Evolutionary conservation across 2,113 vertebrate genomes (phyloP).

Genomic region (Pseudorectes ferrugineus): DNA sequence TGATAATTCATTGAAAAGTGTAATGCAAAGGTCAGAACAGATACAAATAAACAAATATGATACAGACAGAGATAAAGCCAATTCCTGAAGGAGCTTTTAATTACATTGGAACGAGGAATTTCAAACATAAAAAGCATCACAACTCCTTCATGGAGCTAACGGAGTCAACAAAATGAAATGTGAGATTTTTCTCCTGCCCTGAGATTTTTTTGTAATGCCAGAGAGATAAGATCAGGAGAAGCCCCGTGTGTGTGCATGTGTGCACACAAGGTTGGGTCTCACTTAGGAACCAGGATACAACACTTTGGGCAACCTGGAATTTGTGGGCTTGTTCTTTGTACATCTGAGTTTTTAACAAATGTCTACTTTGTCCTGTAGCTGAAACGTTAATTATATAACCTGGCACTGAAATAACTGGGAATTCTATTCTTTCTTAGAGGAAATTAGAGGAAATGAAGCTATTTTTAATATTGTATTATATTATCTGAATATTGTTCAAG

Average conservation of each 20-base stretch:
- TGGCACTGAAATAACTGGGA: background rate
- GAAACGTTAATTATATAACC: constrained; percentile 1
- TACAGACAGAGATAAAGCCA: background rate
- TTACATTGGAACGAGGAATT: background rate
- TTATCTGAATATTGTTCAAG: background rate
- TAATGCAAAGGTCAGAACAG: background rate
- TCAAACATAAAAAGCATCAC: background rate
- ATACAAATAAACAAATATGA: background rate
- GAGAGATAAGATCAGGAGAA: background rate
- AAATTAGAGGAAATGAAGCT: background rate
- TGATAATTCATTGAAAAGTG: background rate
- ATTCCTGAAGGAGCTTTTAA: background rate
- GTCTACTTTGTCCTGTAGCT: background rate
- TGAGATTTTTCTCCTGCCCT: background rate
- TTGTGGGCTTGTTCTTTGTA: background rate
- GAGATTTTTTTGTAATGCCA: background rate
- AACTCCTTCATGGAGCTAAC: background rate
- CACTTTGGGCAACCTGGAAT: background rate
- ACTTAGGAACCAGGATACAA: background rate
- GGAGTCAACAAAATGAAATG: background rate
- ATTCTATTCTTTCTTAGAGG: background rate
- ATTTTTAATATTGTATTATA: background rate
- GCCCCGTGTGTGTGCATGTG: background rate
- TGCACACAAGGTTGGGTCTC: background rate
- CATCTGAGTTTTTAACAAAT: background rate